Conservation (phyloP, 64 coral and sea anemone genomes). For the Astreopora myriophthalma region DNA sequence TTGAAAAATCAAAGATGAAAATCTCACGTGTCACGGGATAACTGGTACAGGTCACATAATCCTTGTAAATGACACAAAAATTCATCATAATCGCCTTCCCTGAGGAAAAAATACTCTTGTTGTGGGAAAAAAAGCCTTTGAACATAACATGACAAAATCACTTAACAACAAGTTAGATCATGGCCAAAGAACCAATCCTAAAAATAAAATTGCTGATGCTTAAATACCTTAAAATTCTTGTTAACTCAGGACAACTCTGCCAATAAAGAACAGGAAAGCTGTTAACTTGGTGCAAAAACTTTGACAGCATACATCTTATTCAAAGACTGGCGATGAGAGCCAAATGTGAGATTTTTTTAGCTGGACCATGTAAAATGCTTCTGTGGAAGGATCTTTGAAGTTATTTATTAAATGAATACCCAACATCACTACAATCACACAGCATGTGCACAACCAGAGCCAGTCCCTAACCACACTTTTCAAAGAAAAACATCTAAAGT, state of each 20-base stretch:
- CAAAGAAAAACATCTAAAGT: no score
- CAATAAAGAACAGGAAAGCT: background rate
- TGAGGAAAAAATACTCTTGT: background rate
- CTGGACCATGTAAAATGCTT: no score
- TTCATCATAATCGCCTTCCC: slow-evolving; percentile 92
- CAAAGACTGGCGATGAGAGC: no score
- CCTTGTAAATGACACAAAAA: slow-evolving; percentile 90
- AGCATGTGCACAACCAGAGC: no score
- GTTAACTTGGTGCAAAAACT: background rate
- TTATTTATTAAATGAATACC: no score
- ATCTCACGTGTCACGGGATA: slow-evolving; percentile 92
- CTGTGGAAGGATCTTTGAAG: no score
- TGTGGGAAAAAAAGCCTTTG: no score
- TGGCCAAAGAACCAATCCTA: background rate
- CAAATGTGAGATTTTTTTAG: no score
- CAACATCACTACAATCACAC: no score
- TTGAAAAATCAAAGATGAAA: background rate
- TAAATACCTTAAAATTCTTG: slow-evolving; percentile 75
- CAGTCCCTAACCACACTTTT: no score
- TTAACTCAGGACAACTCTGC: slow-evolving; percentile 84
- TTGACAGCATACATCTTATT: no score
- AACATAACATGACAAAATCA: background rate
- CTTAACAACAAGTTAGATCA: background rate
- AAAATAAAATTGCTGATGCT: background rate
- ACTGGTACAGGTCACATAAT: slow-evolving; percentile 86